These are phyloP conservation scores for Mallateleia sp. DNA, from an alignment of 2,888 invertebrate species.

Conservation along the genomic window DNA sequence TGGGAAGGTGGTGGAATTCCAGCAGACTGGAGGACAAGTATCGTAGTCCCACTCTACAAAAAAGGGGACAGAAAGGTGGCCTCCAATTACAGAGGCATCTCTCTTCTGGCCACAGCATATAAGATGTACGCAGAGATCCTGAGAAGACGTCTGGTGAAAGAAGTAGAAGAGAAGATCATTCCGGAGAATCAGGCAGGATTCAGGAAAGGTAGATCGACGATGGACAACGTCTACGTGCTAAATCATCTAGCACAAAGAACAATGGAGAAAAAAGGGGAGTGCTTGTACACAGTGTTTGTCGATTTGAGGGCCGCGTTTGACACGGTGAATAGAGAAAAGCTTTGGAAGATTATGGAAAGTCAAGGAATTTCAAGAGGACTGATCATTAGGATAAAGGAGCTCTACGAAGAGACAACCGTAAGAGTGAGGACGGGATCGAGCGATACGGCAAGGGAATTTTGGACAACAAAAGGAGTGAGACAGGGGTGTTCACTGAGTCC, in stretches of 20 bases:
- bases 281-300: not conserved
- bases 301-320: too few species aligned
- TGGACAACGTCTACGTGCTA: not conserved
- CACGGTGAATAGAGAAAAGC: too few species aligned
- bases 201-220: slow-evolving; percentile 1
- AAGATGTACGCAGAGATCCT: slow-evolving; percentile 71
- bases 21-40: slow-evolving; percentile 60
- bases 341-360: not conserved
- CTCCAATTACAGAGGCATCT: slow-evolving; percentile 73
- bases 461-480: not conserved
- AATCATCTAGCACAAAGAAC: slow-evolving; percentile 10
- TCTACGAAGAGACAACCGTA: not conserved
- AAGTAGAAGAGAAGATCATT: slow-evolving; percentile 26
- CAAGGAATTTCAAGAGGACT: not conserved
- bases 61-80: slow-evolving; percentile 47
- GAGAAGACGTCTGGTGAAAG: slow-evolving; percentile 46
- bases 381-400: not conserved
- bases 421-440: too few species aligned
- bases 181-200: slow-evolving; percentile 11
- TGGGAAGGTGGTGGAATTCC: slow-evolving; percentile 57
- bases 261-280: not conserved
- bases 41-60: slow-evolving; percentile 69
- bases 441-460: not conserved
- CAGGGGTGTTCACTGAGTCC: not conserved
- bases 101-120: slow-evolving; percentile 61